Conservation (phyloP, 2,797 vertebrate species). For the Nannoperca obscura region DNA sequence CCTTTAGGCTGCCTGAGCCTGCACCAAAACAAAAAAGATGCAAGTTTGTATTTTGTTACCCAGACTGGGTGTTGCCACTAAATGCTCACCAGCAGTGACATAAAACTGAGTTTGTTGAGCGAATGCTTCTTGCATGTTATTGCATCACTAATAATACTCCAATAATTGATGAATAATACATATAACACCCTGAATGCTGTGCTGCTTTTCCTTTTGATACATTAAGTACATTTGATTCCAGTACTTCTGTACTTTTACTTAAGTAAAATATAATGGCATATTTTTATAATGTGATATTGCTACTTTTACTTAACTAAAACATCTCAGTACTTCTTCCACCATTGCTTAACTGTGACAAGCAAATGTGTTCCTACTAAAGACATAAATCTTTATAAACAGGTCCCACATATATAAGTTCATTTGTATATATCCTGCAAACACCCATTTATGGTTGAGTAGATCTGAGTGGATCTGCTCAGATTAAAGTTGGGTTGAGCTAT, state of each 20-base stretch:
- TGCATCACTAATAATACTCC: not conserved
- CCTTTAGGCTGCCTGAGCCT: slow-evolving; percentile 34
- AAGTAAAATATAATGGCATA: not conserved
- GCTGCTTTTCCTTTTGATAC: no score
- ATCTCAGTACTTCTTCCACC: no score
- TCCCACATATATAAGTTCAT: not conserved
- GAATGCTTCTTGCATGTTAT: not conserved
- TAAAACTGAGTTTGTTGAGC: not conserved
- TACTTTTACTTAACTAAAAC: no score
- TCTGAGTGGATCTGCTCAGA: not conserved
- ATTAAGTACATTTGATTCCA: no score
- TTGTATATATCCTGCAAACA: not conserved
- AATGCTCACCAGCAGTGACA: not conserved
- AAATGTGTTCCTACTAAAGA: not conserved
- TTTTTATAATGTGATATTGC: not conserved
- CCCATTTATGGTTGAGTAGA: not conserved
- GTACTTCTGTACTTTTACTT: not conserved
- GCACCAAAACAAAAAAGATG: slow-evolving; percentile 29
- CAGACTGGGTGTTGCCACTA: not conserved
- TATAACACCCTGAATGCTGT: not conserved
- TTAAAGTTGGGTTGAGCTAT: not conserved
- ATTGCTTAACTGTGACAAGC: not conserved
- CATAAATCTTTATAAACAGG: no score
- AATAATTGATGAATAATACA: no score
- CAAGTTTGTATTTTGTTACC: not conserved